phyloP scores from a whole-genome alignment of 2,888 invertebrate species.

The Shargacucullia verbasci region DNA sequence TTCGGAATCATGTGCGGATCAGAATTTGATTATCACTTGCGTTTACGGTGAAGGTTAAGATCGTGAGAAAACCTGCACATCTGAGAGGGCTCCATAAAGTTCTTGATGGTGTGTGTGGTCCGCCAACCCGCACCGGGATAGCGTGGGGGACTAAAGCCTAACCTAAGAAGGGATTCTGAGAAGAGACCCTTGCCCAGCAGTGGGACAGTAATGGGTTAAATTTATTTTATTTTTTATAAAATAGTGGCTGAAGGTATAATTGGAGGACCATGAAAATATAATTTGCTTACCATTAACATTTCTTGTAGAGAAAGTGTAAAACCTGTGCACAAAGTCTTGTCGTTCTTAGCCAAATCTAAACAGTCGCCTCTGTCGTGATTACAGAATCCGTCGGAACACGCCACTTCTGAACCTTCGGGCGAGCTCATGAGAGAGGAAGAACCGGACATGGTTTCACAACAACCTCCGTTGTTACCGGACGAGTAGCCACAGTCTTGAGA shows the following conservation, averaged over 20 bases:
- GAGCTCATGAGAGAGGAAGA: conserved; percentile 95
- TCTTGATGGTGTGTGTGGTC: no score
- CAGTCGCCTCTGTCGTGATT: conserved; percentile 91
- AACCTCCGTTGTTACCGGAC: conserved; percentile 94
- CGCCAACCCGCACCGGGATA: no score
- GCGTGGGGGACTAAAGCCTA: no score
- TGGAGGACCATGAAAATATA: not conserved
- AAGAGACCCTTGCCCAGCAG: no score
- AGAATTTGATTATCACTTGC: no score
- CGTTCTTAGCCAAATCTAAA: conserved; percentile 77
- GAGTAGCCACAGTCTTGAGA: conserved; percentile 96
- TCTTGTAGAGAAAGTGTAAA: conserved; percentile 92
- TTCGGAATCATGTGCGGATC: no score
- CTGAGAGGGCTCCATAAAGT: no score
- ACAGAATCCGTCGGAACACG: conserved; percentile 96
- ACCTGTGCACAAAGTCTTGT: conserved; percentile 82
- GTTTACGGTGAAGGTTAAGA: no score
- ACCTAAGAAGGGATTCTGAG: no score
- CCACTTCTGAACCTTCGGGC: conserved; percentile 96
- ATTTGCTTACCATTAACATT: conserved; percentile 92
- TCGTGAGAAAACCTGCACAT: no score
- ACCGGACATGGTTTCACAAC: conserved; percentile 91
- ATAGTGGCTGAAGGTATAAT: no score
- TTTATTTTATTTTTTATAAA: conserved; percentile 2
- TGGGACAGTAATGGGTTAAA: no score